Conservation (phyloP, 1,140 invertebrate species). For the Pogonus chalceus region DNA sequence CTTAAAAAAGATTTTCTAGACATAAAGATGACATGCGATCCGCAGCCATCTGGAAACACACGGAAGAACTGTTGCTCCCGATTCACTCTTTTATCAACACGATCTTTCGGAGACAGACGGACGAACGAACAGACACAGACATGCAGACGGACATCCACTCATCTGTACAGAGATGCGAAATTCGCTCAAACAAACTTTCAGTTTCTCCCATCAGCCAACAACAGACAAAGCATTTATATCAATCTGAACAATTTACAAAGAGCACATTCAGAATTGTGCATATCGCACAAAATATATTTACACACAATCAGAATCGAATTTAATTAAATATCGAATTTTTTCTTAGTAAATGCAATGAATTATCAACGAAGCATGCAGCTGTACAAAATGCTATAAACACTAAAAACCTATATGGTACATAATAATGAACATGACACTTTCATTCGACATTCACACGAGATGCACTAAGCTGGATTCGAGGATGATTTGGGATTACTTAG, state of each 20-base stretch:
- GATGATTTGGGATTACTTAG: no score
- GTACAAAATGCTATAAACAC: slow-evolving; percentile 32
- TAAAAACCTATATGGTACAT: slow-evolving; percentile 25
- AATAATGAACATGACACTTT: slow-evolving; percentile 14
- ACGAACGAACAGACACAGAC: not conserved
- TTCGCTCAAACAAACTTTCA: not conserved
- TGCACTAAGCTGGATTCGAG: not conserved
- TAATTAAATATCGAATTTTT: slow-evolving; percentile 4
- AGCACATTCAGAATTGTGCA: not conserved
- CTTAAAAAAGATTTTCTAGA: no score
- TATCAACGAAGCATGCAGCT: slow-evolving; percentile 30
- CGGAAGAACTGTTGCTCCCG: not conserved
- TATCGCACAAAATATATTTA: not conserved
- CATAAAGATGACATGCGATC: not conserved
- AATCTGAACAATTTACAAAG: not conserved
- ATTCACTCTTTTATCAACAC: no score
- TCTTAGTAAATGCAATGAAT: slow-evolving; percentile 1
- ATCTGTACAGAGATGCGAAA: not conserved
- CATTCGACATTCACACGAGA: slow-evolving; percentile 19
- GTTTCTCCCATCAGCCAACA: not conserved
- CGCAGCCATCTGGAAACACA: not conserved
- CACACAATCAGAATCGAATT: not conserved
- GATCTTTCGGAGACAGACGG: no score
- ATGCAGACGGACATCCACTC: not conserved
- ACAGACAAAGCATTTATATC: not conserved